These are phyloP conservation scores for Brachionus manjavacas DNA, from an alignment of 1,140 invertebrate species.

Conservation along the genomic window DNA sequence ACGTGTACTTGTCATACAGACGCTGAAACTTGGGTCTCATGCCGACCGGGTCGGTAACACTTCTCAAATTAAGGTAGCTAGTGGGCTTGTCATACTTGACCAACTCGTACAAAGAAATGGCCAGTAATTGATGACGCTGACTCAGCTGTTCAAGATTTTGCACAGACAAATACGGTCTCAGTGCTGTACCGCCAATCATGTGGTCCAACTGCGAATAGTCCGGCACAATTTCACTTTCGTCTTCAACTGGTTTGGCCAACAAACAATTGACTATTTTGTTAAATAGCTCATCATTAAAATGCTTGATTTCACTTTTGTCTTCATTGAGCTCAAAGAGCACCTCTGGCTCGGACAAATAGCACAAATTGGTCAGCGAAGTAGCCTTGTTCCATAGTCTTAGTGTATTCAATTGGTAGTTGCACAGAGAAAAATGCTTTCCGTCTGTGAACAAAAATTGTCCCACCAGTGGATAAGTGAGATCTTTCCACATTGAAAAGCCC, in stretches of 20 bases:
- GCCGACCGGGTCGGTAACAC: background rate
- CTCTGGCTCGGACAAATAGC: background rate
- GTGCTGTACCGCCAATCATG: conserved; percentile 7
- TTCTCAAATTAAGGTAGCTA: conserved; percentile 22
- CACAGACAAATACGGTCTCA: conserved; percentile 31
- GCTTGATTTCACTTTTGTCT: background rate
- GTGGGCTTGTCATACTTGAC: conserved; percentile 32
- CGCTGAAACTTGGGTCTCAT: conserved; percentile 25
- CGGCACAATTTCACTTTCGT: background rate
- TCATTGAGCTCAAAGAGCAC: conserved; percentile 8
- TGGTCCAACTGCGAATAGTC: conserved; percentile 9
- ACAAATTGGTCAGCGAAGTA: conserved; percentile 1
- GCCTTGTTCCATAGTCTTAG: conserved; percentile 20
- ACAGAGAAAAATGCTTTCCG: background rate
- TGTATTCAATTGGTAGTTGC: conserved; percentile 36
- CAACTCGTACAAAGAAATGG: conserved; percentile 25
- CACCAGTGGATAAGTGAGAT: conserved; percentile 34
- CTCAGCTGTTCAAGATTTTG: conserved; percentile 36
- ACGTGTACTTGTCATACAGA: conserved; percentile 36
- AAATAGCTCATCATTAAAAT: conserved; percentile 27
- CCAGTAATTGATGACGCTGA: background rate
- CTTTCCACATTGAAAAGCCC: conserved; percentile 42
- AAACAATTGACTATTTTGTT: background rate
- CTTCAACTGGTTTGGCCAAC: background rate
- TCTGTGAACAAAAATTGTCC: conserved; percentile 20